phyloP scores from a whole-genome alignment of 2,797 vertebrate species.

The Lepus oiostolus region DNA sequence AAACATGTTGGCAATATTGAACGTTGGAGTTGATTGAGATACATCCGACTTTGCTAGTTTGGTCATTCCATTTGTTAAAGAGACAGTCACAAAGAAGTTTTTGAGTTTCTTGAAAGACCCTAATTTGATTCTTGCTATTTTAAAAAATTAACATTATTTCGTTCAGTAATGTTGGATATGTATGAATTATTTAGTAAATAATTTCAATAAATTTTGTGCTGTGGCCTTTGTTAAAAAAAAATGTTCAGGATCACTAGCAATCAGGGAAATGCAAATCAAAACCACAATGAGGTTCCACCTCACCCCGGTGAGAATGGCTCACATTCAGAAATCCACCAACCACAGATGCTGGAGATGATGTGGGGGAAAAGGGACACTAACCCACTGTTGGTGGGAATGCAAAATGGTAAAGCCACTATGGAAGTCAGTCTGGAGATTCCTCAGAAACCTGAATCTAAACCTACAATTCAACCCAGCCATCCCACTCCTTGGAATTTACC shows the following conservation, averaged over 20 bases:
- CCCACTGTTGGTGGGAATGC: no score
- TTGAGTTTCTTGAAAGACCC: slow-evolving; percentile 50
- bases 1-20: slow-evolving; percentile 78
- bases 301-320: no score
- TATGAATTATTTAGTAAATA: slow-evolving; percentile 83
- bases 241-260: slow-evolving; percentile 83
- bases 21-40: slow-evolving; percentile 84
- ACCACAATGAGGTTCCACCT: no score
- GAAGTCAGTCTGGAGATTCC: no score
- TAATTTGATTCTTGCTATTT: slow-evolving; percentile 60
- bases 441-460: no score
- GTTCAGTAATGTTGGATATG: slow-evolving; percentile 74
- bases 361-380: no score
- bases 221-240: slow-evolving; percentile 87
- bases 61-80: slow-evolving; percentile 86
- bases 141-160: slow-evolving; percentile 70
- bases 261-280: no score
- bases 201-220: slow-evolving; percentile 85
- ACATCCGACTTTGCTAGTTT: slow-evolving; percentile 80
- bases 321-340: no score
- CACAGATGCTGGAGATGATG: no score
- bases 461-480: no score
- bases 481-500: no score
- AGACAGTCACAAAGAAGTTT: slow-evolving; percentile 67
- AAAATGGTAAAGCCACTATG: no score